Conservation (phyloP, 1,140 invertebrate genomes). For the Micrasema longulum region DNA sequence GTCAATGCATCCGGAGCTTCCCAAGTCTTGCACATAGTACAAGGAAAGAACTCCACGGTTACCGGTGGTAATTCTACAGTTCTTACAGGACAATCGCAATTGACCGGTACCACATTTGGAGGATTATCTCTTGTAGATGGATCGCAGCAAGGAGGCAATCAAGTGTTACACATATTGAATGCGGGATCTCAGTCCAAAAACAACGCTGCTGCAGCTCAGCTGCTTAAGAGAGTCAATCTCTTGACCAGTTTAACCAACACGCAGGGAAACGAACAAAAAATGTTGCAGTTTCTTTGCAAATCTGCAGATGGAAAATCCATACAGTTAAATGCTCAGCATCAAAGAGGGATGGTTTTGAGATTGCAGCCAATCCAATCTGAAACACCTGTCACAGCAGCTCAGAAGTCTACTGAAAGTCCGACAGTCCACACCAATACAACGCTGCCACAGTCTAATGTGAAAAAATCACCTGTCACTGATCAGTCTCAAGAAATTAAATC, state of each 20-base stretch:
- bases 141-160: slow-evolving; percentile 63
- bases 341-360: slow-evolving; percentile 65
- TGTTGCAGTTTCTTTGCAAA: slow-evolving; percentile 71
- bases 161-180: slow-evolving; percentile 66
- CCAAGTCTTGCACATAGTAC: slow-evolving; percentile 66
- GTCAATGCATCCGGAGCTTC: slow-evolving; percentile 60
- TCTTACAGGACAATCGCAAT: slow-evolving; percentile 56
- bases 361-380: slow-evolving; percentile 62
- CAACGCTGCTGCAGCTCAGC: slow-evolving; percentile 59
- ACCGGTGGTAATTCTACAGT: slow-evolving; percentile 55
- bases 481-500: slow-evolving; percentile 64
- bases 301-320: slow-evolving; percentile 69
- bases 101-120: slow-evolving; percentile 57
- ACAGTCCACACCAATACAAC: slow-evolving; percentile 55
- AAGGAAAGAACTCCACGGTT: slow-evolving; percentile 59
- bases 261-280: slow-evolving; percentile 67
- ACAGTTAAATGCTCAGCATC: slow-evolving; percentile 65
- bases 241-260: slow-evolving; percentile 64
- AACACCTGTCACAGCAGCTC: slow-evolving; percentile 55
- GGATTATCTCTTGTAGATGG: slow-evolving; percentile 64
- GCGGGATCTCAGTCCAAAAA: slow-evolving; percentile 60
- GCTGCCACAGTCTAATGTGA: slow-evolving; percentile 29
- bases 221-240: slow-evolving; percentile 66
- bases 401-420: slow-evolving; percentile 58
- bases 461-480: slow-evolving; percentile 54